Conservation (phyloP, 2,797 vertebrate genomes). For the Presbytis comata region DNA sequence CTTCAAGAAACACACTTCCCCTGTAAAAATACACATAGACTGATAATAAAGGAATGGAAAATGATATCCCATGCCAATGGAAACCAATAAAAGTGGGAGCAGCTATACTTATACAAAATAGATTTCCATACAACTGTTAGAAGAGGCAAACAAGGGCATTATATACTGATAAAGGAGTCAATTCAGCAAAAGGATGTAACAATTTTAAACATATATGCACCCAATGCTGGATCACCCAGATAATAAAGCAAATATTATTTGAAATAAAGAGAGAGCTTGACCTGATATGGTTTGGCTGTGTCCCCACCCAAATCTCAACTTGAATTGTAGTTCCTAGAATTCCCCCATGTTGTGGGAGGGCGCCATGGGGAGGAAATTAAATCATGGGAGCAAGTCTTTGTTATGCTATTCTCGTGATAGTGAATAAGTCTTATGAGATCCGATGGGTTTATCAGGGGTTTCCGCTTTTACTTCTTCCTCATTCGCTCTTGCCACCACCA, state of each 20-base stretch:
- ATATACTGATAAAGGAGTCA: not conserved
- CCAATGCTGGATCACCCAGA: not conserved
- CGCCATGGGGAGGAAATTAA: not conserved
- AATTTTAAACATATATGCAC: not conserved
- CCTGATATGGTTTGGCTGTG: not conserved
- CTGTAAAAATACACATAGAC: not conserved
- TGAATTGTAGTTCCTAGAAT: not conserved
- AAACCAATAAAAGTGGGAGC: not conserved
- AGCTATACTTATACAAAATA: not conserved
- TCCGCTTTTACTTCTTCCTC: not conserved
- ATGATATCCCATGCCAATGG: too few relatives aligned
- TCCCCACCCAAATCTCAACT: not conserved
- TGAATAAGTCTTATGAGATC: not conserved
- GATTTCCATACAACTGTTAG: not conserved
- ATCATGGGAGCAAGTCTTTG: not conserved
- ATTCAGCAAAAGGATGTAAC: not conserved
- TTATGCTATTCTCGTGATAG: not conserved
- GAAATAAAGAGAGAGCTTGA: not conserved
- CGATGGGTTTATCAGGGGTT: not conserved
- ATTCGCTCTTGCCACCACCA: not conserved
- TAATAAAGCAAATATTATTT: not conserved
- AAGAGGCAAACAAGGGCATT: not conserved
- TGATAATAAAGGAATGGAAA: not conserved
- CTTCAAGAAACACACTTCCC: not conserved
- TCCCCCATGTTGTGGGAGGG: not conserved